Percentiles rank a stretch among this genome's conserved stretches.
These are phyloP conservation scores for Sebastes paucispinis DNA, from an alignment of 2,797 vertebrate genomes.

Conservation along the genomic window DNA sequence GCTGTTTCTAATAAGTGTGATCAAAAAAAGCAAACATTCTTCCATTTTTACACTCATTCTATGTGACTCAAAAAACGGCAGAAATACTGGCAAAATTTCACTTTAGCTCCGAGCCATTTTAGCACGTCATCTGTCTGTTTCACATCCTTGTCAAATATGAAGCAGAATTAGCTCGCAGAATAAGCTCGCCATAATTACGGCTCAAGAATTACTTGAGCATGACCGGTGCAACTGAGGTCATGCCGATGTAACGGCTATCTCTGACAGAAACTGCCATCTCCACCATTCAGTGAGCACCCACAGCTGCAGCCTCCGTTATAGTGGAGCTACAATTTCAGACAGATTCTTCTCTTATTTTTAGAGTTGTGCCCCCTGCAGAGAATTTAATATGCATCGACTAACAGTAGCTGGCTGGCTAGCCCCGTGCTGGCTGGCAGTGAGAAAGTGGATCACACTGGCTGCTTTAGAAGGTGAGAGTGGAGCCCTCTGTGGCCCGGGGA, in stretches of 20 bases:
- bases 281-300: constrained; percentile 37
- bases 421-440: constrained; percentile 27
- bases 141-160: neutral
- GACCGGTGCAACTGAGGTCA: constrained; percentile 51
- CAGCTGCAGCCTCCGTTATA: constrained; percentile 60
- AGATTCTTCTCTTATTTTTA: constrained; percentile 78
- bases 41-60: neutral
- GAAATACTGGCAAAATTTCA: neutral
- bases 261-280: constrained; percentile 35
- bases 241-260: constrained; percentile 24
- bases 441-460: constrained; percentile 54
- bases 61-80: neutral
- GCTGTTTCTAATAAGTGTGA: neutral
- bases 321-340: constrained; percentile 70
- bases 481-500: constrained; percentile 39
- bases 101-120: neutral
- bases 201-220: constrained; percentile 2
- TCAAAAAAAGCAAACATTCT: neutral
- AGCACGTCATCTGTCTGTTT: neutral
- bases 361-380: constrained; percentile 70
- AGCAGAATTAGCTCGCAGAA: constrained; percentile 6
- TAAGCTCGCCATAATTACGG: neutral
- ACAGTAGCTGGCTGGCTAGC: constrained; percentile 51
- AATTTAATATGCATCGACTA: constrained; percentile 75
- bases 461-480: constrained; percentile 45